Conservation (phyloP, 2,797 vertebrate species). For the Strix occidentalis region DNA sequence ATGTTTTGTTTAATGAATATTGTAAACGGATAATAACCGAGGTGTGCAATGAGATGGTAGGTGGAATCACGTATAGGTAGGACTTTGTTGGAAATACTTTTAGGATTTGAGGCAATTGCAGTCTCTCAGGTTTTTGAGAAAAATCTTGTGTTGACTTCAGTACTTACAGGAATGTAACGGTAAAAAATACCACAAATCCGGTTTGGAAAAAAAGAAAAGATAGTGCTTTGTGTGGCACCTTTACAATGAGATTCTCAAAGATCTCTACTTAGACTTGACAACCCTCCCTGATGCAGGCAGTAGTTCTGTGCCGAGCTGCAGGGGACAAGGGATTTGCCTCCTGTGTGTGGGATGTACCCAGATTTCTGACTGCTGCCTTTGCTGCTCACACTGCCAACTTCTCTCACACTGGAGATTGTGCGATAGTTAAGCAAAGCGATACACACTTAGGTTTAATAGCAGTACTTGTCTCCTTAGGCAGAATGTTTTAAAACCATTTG, state of each 20-base stretch:
- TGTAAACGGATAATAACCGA: background rate
- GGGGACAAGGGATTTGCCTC: background rate
- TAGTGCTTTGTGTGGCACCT: background rate
- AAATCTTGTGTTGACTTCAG: background rate
- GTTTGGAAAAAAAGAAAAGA: background rate
- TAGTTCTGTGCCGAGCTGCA: background rate
- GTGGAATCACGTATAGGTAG: background rate
- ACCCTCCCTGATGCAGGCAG: background rate
- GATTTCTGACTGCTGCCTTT: background rate
- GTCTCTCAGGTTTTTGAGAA: background rate
- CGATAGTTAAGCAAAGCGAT: background rate
- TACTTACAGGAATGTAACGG: background rate
- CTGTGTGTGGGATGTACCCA: background rate
- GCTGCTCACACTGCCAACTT: background rate
- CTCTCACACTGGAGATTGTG: background rate
- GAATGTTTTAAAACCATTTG: background rate
- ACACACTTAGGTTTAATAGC: background rate
- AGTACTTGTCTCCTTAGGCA: background rate
- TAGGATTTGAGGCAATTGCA: background rate
- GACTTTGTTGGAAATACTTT: background rate
- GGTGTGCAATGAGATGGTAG: background rate
- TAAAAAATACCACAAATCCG: background rate
- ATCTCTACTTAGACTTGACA: background rate
- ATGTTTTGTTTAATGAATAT: background rate
- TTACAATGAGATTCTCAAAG: background rate